Conservation (phyloP, 2,113 vertebrate species). For the Gadus macrocephalus region DNA sequence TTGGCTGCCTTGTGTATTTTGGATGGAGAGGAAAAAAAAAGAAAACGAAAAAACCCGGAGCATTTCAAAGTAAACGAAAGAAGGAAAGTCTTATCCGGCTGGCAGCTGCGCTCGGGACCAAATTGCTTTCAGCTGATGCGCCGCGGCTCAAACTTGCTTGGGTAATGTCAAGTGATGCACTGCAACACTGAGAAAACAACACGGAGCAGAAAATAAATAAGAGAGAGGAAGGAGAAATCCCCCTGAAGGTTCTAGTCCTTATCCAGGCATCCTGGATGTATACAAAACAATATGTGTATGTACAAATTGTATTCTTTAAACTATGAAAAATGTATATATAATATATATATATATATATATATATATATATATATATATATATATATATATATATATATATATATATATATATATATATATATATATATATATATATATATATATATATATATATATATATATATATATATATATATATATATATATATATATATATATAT, state of each 20-base stretch:
- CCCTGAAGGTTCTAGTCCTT: constrained; percentile 69
- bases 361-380: no score
- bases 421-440: no score
- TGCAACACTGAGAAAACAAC: constrained; percentile 81
- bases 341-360: not conserved
- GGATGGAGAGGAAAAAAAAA: constrained; percentile 80
- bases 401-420: not conserved
- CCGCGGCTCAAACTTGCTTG: constrained; percentile 84
- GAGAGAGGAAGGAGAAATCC: constrained; percentile 59
- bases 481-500: no score
- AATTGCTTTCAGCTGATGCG: constrained; percentile 98
- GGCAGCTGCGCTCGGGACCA: constrained; percentile 88
- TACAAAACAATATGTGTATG: not conserved
- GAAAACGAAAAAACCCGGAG: constrained; percentile 45
- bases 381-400: not conserved
- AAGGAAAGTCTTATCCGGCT: constrained; percentile 91
- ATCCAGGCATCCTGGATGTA: constrained; percentile 45
- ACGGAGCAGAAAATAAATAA: constrained; percentile 75
- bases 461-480: not conserved
- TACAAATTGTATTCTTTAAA: not conserved
- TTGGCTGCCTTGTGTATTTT: constrained; percentile 97
- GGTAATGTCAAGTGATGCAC: constrained; percentile 85
- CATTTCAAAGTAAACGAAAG: constrained; percentile 96
- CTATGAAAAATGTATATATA: not conserved
- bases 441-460: no score